Evolutionary conservation across 2,888 invertebrate species (phyloP).

Genomic region (Tetanocera ferruginea): DNA sequence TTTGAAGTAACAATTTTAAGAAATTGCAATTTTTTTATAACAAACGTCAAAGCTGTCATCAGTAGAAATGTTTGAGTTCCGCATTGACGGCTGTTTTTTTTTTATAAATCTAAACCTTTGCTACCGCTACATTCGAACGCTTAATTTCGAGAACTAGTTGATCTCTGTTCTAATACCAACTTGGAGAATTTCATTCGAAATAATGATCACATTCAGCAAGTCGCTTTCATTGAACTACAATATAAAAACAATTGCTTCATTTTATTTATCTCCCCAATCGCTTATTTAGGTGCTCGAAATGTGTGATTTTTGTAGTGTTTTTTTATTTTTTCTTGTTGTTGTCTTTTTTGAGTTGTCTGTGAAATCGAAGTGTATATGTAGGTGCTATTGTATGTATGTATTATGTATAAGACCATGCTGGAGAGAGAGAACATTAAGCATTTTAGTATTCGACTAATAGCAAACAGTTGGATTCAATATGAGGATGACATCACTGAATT

Average conservation of each 20-base stretch:
- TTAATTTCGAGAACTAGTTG: neutral
- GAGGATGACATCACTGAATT: slow-evolving; percentile 39
- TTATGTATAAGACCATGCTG: slow-evolving; percentile 30
- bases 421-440: slow-evolving; percentile 25
- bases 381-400: slow-evolving; percentile 1
- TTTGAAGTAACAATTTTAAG: no score
- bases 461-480: neutral
- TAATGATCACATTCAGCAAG: slow-evolving; percentile 30
- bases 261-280: slow-evolving; percentile 27
- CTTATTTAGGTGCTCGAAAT: neutral
- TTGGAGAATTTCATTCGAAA: slow-evolving; percentile 8
- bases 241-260: slow-evolving; percentile 11
- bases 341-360: neutral
- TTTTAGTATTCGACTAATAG: neutral
- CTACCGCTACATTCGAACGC: neutral
- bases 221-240: slow-evolving; percentile 19
- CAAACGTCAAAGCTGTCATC: no score
- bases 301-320: neutral
- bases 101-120: no score
- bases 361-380: slow-evolving; percentile 3
- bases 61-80: no score
- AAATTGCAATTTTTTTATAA: no score
- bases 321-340: neutral
- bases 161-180: neutral
- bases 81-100: no score